phyloP scores from a whole-genome alignment of 2,888 invertebrate species.

The Subacronicta megacephala region DNA sequence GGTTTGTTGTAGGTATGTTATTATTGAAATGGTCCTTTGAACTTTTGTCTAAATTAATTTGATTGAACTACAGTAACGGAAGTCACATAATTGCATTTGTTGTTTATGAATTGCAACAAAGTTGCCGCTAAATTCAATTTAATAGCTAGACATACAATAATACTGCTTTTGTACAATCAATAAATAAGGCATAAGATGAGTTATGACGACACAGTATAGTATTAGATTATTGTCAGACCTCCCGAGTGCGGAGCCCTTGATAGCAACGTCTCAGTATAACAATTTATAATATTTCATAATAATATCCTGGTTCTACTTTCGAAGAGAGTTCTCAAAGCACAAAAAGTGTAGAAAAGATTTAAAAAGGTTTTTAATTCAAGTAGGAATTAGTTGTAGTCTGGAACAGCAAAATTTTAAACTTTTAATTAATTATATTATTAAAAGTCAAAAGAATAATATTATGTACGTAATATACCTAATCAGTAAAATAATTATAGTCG shows the following conservation, averaged over 20 bases:
- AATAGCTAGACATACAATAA: constrained; percentile 47
- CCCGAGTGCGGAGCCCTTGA: constrained; percentile 46
- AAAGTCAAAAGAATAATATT: no score
- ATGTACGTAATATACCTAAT: no score
- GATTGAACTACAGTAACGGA: background rate
- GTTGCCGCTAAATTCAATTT: constrained; percentile 37
- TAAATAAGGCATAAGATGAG: constrained; percentile 43
- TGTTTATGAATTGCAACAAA: constrained; percentile 27
- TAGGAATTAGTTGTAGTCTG: no score
- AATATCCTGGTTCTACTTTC: no score
- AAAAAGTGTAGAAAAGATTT: no score
- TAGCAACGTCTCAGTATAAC: constrained; percentile 11
- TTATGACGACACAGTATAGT: constrained; percentile 42
- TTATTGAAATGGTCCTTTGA: background rate
- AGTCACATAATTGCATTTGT: background rate
- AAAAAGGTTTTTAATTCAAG: no score
- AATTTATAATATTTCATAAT: constrained; percentile 3
- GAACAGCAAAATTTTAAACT: no score
- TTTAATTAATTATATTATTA: no score
- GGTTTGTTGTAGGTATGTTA: no score
- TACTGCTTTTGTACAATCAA: constrained; percentile 37
- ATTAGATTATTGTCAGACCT: constrained; percentile 51
- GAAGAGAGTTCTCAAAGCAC: no score
- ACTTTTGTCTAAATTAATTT: background rate
- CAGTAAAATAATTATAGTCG: no score